phyloP scores from a whole-genome alignment of 1,140 invertebrate species.

The Antheraea mylitta region DNA sequence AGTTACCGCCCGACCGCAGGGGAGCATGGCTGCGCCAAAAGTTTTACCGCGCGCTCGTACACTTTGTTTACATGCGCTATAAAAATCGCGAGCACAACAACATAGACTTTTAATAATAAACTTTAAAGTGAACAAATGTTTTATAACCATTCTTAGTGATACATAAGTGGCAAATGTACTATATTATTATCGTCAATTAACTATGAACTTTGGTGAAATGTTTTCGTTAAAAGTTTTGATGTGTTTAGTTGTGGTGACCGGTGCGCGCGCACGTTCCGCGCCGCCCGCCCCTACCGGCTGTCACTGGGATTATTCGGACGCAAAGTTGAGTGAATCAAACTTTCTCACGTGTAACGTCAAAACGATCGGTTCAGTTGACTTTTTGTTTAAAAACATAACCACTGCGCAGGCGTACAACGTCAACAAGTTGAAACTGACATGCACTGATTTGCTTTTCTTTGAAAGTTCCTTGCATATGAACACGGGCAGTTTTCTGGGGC shows the following conservation, averaged over 20 bases:
- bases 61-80: constrained; percentile 74
- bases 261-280: constrained; percentile 72
- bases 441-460: constrained; percentile 89
- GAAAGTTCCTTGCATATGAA: constrained; percentile 85
- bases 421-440: constrained; percentile 85
- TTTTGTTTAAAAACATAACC: constrained; percentile 85
- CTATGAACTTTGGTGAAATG: constrained; percentile 69
- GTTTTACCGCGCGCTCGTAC: constrained; percentile 69
- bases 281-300: constrained; percentile 82
- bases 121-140: constrained; percentile 53
- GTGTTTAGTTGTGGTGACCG: constrained; percentile 62
- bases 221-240: constrained; percentile 76
- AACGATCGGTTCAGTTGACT: constrained; percentile 85
- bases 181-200: constrained; percentile 63
- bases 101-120: constrained; percentile 46
- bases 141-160: constrained; percentile 43
- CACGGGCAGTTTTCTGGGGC: constrained; percentile 83
- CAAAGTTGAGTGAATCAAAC: constrained; percentile 78
- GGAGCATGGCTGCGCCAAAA: constrained; percentile 77
- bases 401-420: constrained; percentile 84
- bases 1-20: constrained; percentile 78
- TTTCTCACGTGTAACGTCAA: constrained; percentile 85
- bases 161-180: constrained; percentile 68
- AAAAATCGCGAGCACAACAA: constrained; percentile 53
- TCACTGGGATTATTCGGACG: constrained; percentile 82